Conservation (phyloP, 2,797 vertebrate species). For the Falco rusticolus region DNA sequence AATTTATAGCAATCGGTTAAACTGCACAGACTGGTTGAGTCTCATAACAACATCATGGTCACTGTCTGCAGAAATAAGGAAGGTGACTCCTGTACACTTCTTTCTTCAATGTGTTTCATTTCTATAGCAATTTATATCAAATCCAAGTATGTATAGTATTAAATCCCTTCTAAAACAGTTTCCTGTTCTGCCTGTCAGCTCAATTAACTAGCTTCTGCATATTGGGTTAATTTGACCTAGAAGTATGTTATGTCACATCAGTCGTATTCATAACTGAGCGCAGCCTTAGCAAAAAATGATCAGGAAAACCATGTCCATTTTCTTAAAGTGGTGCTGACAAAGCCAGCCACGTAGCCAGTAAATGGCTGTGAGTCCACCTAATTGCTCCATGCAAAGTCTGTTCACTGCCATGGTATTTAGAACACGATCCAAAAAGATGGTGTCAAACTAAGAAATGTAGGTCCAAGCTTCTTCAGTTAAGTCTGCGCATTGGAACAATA, state of each 20-base stretch:
- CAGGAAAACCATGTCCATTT: not conserved
- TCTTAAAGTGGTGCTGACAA: not conserved
- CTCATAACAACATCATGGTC: conserved; percentile 78
- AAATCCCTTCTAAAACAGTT: not conserved
- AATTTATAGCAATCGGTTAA: conserved; percentile 83
- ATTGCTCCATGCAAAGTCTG: not conserved
- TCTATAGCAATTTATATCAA: not conserved
- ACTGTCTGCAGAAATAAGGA: conserved; percentile 74
- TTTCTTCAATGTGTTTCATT: not conserved
- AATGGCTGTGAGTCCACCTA: not conserved
- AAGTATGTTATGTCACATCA: not conserved
- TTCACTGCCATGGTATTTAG: not conserved
- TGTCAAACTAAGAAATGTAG: not conserved
- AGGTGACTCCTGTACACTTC: conserved; percentile 70
- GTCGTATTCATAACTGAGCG: not conserved
- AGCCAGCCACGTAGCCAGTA: not conserved
- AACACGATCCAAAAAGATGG: not conserved
- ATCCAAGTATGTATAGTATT: not conserved
- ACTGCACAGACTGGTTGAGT: conserved; percentile 80
- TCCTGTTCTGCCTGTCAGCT: not conserved
- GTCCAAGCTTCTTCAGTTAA: not conserved
- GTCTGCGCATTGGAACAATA: not conserved
- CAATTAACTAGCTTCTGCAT: not conserved
- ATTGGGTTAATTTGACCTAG: not conserved
- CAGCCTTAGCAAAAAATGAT: not conserved